Evolutionary conservation across 2,113 vertebrate genomes (phyloP), one percentile per base, ranked within the genome.

Genomic region (Sphaerodactylus townsendi): DNA sequence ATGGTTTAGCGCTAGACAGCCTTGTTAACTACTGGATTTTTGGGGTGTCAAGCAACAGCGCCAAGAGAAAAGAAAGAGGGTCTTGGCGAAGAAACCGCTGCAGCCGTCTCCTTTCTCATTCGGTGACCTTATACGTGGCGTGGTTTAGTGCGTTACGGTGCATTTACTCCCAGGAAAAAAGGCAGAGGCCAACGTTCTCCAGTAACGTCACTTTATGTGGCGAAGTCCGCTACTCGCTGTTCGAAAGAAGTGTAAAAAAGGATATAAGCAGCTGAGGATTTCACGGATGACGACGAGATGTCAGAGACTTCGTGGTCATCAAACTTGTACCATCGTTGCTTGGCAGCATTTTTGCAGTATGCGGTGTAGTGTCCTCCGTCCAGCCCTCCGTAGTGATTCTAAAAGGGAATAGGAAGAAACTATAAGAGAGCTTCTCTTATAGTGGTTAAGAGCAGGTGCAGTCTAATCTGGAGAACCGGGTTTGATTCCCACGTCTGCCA

Each of bases 311-410:
- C 98, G 0, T 99, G 98, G 91, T 99, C 99, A 9, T 99, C 98
- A n/a, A 99, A 99, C 91, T 99, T 99, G 91, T 95, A 98, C 99
- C 99, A 99, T 84, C 97, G 97, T 82, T 99, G 98, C 65, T 97
- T 98, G 0, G 88, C 21, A 53, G 93, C 92, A 1, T 98, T 99
- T 96, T 97, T 99, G 94, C 98, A 99, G 91, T 98, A 99, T 74
- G 98, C 98, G 0, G 98, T 99, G 90, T 99, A 99, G 92, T 99
- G 99, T 46, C 98, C 99, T 2, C 99, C 98, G 3, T 99, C 99
- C 92, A 99, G 88, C 35, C 98, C 98, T 0, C 99, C 99, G 0
- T 99, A 99, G 90, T 99, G 99, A 89, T 99, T 99, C 99, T 99
- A 94, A 59, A n/a, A 71, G 87, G 86, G 0, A 13, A 0, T 86